phyloP scores from a whole-genome alignment of 1,140 invertebrate genomes.

The Ostrea edulis region DNA sequence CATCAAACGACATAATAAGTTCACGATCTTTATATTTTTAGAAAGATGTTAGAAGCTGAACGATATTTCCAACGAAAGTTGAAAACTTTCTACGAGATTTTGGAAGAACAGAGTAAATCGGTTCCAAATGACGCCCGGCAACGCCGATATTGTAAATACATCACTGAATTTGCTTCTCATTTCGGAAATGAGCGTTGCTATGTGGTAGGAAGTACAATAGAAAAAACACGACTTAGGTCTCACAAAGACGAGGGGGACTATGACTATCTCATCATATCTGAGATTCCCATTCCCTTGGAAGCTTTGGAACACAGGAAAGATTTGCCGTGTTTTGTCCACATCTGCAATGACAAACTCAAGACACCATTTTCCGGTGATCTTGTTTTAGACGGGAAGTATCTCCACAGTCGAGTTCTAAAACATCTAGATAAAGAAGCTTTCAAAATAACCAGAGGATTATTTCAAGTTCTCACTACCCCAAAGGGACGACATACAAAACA shows the following conservation, averaged over 20 bases:
- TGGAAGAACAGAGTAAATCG: not conserved
- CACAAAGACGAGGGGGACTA: constrained; percentile 46
- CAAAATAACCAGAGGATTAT: not conserved
- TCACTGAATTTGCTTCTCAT: constrained; percentile 36
- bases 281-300: constrained; percentile 20
- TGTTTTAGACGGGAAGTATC: constrained; percentile 41
- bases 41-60: not conserved
- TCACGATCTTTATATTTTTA: not conserved
- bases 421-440: constrained; percentile 31
- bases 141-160: constrained; percentile 21
- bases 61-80: not conserved
- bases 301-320: constrained; percentile 40
- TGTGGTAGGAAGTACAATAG: constrained; percentile 47
- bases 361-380: constrained; percentile 17
- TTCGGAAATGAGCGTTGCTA: constrained; percentile 42
- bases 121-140: constrained; percentile 36
- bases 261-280: constrained; percentile 45
- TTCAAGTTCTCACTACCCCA: not conserved
- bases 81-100: not conserved
- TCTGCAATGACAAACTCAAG: not conserved
- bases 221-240: constrained; percentile 26
- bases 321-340: constrained; percentile 49
- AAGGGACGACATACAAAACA: constrained; percentile 40
- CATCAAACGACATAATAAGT: too few species aligned
- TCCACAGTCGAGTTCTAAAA: constrained; percentile 41